A percentile compares a stretch with the other conserved stretches of the same genome.
phyloP scores from a whole-genome alignment of 2,113 vertebrate genomes.

The Camelus bactrianus region DNA sequence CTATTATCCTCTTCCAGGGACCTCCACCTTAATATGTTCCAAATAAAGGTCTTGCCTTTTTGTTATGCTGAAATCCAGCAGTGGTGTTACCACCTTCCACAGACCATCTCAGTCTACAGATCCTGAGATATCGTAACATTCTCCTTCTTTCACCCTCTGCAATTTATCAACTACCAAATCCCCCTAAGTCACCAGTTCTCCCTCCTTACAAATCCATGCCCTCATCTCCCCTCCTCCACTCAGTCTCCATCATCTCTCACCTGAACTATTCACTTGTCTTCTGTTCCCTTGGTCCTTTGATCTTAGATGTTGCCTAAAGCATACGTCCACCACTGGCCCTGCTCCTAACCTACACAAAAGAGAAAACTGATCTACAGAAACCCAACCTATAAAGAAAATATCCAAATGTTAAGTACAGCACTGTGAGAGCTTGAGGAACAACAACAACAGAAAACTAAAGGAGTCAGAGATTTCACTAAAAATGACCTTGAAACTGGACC shows the following conservation, averaged over 20 bases:
- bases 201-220: not conserved
- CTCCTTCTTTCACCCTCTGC: not conserved
- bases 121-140: not conserved
- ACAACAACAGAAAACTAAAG: not conserved
- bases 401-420: not conserved
- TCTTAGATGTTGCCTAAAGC: not conserved
- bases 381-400: not conserved
- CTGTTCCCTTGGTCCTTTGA: not conserved
- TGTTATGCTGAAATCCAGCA: not conserved
- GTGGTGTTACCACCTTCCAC: not conserved
- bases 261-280: not conserved
- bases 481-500: not conserved
- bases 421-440: not conserved
- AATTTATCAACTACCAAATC: not conserved
- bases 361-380: not conserved
- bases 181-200: not conserved
- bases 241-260: not conserved
- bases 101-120: not conserved
- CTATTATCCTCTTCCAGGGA: not conserved
- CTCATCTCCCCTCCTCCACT: not conserved
- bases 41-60: not conserved
- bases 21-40: not conserved
- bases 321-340: too few relatives aligned
- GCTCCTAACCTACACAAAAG: not conserved
- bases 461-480: not conserved